A percentile compares a stretch with the other conserved stretches of the same genome.
Evolutionary conservation across 2,888 invertebrate genomes (phyloP).

Genomic region (Ganaspis brasiliensis): DNA sequence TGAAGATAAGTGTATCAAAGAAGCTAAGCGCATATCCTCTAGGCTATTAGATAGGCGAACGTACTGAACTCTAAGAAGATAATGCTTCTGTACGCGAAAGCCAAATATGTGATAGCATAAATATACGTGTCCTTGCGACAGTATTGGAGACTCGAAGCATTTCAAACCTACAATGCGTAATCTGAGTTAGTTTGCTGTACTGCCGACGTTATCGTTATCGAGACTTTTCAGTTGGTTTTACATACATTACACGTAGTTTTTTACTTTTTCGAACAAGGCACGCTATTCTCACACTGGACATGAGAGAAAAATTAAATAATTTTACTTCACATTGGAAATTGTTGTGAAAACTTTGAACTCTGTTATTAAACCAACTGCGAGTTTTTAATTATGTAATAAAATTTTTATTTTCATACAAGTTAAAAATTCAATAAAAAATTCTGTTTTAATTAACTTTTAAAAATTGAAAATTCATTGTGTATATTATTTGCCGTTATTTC

Average conservation of each 20-base stretch:
- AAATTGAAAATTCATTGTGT: no score
- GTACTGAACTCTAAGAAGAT: conserved; percentile 44
- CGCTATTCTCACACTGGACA: conserved; percentile 18
- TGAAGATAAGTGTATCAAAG: conserved; percentile 35
- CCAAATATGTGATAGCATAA: conserved; percentile 51
- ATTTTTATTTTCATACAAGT: no score
- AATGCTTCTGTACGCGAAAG: conserved; percentile 53
- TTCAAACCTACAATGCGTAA: conserved; percentile 61
- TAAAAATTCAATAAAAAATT: no score
- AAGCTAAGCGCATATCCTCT: conserved; percentile 39
- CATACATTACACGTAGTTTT: conserved; percentile 75
- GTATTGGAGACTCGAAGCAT: conserved; percentile 53
- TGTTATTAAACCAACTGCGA: no score
- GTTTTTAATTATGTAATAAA: no score
- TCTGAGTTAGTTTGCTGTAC: conserved; percentile 64
- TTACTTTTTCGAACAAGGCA: conserved; percentile 69
- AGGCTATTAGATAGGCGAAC: conserved; percentile 54
- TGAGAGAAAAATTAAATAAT: background rate
- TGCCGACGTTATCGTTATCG: conserved; percentile 72
- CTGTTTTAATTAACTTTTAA: no score
- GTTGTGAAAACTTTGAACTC: no score
- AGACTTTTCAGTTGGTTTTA: conserved; percentile 75
- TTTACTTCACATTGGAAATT: no score
- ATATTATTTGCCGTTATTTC: no score
- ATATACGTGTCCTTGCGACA: conserved; percentile 52